These are phyloP conservation scores for Panurus biarmicus DNA, from an alignment of 2,113 vertebrate species.

Conservation along the genomic window DNA sequence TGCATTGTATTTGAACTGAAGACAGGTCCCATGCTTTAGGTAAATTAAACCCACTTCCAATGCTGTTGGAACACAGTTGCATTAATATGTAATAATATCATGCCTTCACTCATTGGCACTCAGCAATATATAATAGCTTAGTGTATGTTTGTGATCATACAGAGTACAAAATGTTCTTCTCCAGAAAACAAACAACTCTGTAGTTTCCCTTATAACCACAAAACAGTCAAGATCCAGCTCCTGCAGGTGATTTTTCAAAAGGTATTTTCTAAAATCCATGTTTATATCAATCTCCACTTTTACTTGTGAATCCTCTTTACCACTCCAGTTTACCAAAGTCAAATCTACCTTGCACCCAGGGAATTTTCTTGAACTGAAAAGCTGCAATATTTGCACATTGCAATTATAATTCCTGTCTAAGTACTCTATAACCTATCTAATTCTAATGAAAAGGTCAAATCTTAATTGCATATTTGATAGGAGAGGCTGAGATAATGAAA, in stretches of 20 bases:
- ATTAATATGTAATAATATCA: background rate
- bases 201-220: background rate
- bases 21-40: background rate
- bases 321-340: background rate
- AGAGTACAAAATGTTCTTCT: background rate
- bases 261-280: background rate
- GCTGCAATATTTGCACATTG: background rate
- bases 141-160: background rate
- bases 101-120: background rate
- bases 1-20: background rate
- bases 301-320: background rate
- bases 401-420: background rate
- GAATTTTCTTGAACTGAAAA: background rate
- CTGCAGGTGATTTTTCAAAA: background rate
- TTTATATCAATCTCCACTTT: background rate
- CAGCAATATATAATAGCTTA: background rate
- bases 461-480: background rate
- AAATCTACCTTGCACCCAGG: background rate
- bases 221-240: background rate
- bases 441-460: background rate
- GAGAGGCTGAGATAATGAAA: background rate
- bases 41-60: background rate
- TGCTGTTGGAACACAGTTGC: background rate
- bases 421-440: background rate
- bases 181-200: background rate